phyloP scores from a whole-genome alignment of 2,113 vertebrate species.

The Rhineura floridana region DNA sequence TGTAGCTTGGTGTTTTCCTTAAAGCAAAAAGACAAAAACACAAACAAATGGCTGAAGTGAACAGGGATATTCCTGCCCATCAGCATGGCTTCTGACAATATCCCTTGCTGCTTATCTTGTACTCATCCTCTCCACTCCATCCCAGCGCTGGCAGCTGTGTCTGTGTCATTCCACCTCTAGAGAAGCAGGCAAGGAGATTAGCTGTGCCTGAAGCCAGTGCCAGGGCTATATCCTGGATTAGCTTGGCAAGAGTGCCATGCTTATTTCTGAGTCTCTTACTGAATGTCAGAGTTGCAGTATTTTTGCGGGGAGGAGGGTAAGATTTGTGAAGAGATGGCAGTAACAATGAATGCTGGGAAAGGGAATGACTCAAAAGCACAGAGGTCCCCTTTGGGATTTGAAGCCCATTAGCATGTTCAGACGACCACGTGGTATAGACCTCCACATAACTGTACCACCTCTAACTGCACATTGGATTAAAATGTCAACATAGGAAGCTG shows the following conservation, averaged over 20 bases:
- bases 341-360: background rate
- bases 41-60: background rate
- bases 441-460: background rate
- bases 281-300: background rate
- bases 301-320: background rate
- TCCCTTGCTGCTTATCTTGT: background rate
- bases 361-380: background rate
- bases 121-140: constrained; percentile 8
- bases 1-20: background rate
- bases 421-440: no score
- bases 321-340: background rate
- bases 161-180: background rate
- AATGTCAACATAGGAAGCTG: no score
- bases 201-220: constrained; percentile 38
- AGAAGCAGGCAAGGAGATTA: constrained; percentile 55
- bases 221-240: constrained; percentile 60
- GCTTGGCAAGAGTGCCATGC: constrained; percentile 52
- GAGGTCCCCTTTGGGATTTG: no score
- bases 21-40: no score
- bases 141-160: constrained; percentile 35
- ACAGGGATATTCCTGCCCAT: background rate
- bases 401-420: no score
- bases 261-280: constrained; percentile 49
- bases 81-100: background rate
- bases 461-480: background rate